A percentile compares a stretch with the other conserved stretches of the same genome.
These are phyloP conservation scores for Atta colombica DNA, from an alignment of 1,140 invertebrate species.

Conservation along the genomic window DNA sequence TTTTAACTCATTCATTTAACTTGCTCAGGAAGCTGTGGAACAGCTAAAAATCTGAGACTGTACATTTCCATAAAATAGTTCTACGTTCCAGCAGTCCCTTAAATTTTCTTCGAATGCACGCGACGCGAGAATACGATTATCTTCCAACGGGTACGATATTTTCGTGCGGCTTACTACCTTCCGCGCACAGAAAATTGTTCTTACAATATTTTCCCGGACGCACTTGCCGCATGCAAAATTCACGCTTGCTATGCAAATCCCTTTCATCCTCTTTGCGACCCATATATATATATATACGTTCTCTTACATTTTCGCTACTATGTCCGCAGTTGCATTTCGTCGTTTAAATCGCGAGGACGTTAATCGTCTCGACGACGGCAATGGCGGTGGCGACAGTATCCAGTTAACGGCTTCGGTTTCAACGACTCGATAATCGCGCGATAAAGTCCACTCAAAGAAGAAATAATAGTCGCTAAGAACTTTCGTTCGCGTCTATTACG, in stretches of 20 bases:
- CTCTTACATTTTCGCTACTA: background rate
- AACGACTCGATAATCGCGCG: slow-evolving; percentile 57
- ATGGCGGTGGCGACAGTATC: background rate
- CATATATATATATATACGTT: background rate
- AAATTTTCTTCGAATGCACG: slow-evolving; percentile 37
- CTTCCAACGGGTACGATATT: slow-evolving; percentile 29
- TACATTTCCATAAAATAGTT: background rate
- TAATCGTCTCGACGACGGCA: slow-evolving; percentile 50
- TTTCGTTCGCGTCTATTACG: slow-evolving; percentile 50
- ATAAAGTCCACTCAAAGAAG: slow-evolving; percentile 58
- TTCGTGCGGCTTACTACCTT: slow-evolving; percentile 57
- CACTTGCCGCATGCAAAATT: slow-evolving; percentile 59
- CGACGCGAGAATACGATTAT: slow-evolving; percentile 44
- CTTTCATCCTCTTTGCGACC: slow-evolving; percentile 54
- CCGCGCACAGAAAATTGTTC: slow-evolving; percentile 46
- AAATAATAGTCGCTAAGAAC: slow-evolving; percentile 63
- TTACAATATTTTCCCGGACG: slow-evolving; percentile 61
- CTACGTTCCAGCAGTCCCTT: slow-evolving; percentile 10
- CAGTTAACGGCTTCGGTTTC: slow-evolving; percentile 50
- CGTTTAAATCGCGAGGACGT: slow-evolving; percentile 59
- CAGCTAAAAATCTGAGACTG: slow-evolving; percentile 8
- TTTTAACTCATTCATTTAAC: background rate
- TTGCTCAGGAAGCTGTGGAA: background rate
- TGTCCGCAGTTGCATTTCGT: slow-evolving; percentile 36
- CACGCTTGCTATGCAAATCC: slow-evolving; percentile 62